Evolutionary conservation across 2,888 invertebrate species (phyloP), one percentile per base, ranked within the genome.

Genomic region (Leucophora obtusa): DNA sequence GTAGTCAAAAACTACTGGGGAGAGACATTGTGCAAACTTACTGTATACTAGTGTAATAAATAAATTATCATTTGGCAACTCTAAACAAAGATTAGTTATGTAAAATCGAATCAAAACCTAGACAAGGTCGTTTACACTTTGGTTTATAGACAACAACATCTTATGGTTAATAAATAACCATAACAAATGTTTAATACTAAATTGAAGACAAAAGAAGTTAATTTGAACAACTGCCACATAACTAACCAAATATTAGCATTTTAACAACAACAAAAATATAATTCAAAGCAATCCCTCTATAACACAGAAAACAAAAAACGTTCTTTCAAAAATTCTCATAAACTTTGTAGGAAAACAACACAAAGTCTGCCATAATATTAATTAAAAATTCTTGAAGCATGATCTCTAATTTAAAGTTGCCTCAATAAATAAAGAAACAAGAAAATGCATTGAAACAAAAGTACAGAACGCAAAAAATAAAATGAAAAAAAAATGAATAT

Each of bases 321-420:
- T n/a, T 47, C n/a, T 47, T 47, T 47, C 0, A 38, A 47, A n/a
- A 47, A 47, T n/a, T 47, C 43, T 47, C 43, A 47, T 6, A 47
- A 47, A 47, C n/a, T 38, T 47, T 47, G n/a, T 47, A n/a, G n/a
- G n/a, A 47, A 47, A 47, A 38, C 4, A 38, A 38, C 0, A 2
- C 11, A 3, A 28, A 38, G 38, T 6, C 43, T 47, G n/a, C 43
- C 43, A 47, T n/a, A n/a, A n/a, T 47, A 38, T 38, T 51, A 66
- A 66, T 66, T 66, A 43, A 74, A 60, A 66, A 59, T 66, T 60
- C 66, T 58, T 66, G 18, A 74, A 74, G 74, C 53, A 66, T 66
- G 59, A 66, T 59, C 21, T 65, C 51, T 58, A 65, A 56, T 51
- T 63, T 33, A 24, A 65, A 58, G 9, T 38, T 24, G 17, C 73